Conservation (phyloP, 53 echinoderm and acorn worm species). For the Holothuria scabra region DNA sequence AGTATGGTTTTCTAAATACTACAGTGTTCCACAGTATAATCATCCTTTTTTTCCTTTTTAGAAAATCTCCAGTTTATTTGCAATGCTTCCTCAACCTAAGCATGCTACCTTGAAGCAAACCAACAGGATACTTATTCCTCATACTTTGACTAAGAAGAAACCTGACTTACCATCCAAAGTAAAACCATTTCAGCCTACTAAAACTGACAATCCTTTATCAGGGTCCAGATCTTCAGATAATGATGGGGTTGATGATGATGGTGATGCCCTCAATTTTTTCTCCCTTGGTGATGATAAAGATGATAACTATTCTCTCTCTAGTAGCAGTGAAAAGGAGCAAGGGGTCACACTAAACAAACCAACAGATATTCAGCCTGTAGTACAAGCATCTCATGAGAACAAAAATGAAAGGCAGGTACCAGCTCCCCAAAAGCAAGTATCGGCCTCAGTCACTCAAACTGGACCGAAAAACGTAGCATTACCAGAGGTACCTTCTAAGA, state of each 20-base stretch:
- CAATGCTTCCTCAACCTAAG: conserved; percentile 82
- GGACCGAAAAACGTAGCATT: too few species aligned
- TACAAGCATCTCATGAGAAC: too few species aligned
- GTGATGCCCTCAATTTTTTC: conserved; percentile 36
- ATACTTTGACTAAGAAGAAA: conserved; percentile 84
- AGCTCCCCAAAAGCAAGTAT: too few species aligned
- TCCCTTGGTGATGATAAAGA: conserved; percentile 18
- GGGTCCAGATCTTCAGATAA: conserved; percentile 12
- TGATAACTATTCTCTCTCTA: too few species aligned
- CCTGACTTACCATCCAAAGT: conserved; percentile 36
- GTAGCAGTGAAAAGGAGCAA: too few species aligned
- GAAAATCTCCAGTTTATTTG: conserved; percentile 71
- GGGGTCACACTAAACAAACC: too few species aligned
- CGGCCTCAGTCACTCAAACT: too few species aligned
- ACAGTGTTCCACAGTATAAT: too few species aligned
- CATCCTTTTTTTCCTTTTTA: conserved; percentile 1
- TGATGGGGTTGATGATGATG: conserved; percentile 46
- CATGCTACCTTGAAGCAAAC: conserved; percentile 70
- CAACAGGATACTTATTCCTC: conserved; percentile 83
- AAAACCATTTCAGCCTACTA: neutral
- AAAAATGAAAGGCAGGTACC: too few species aligned
- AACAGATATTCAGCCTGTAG: too few species aligned
- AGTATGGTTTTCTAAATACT: too few species aligned
- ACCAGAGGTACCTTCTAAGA: neutral
- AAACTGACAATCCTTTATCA: neutral